These are phyloP conservation scores for Sarcophaga peregrina DNA, from an alignment of 1,140 invertebrate species.

Conservation along the genomic window DNA sequence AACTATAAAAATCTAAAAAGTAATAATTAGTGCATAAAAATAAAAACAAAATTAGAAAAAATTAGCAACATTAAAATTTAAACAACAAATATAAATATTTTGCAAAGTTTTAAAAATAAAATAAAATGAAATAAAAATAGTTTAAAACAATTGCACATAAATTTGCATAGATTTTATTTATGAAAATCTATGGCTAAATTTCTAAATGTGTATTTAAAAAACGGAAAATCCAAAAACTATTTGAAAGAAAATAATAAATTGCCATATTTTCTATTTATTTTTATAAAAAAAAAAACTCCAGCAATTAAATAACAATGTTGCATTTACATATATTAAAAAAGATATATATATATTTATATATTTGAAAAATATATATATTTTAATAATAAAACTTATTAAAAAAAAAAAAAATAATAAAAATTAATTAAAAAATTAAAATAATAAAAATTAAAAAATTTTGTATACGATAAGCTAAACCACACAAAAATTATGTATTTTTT, in stretches of 20 bases:
- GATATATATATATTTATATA: not conserved
- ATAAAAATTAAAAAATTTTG: slow-evolving; percentile 48
- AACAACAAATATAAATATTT: slow-evolving; percentile 46
- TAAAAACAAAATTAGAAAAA: too few species aligned
- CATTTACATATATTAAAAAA: slow-evolving; percentile 38
- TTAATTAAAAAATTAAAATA: slow-evolving; percentile 44
- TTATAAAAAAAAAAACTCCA: not conserved
- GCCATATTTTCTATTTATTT: slow-evolving; percentile 61
- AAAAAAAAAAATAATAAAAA: not conserved
- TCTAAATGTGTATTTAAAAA: slow-evolving; percentile 48
- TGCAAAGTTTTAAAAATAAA: slow-evolving; percentile 7
- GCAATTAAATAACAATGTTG: slow-evolving; percentile 16
- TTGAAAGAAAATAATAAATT: slow-evolving; percentile 49
- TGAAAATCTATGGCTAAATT: slow-evolving; percentile 64
- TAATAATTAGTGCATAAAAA: too few species aligned
- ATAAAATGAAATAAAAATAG: slow-evolving; percentile 1
- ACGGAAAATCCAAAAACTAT: slow-evolving; percentile 37
- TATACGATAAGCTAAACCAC: slow-evolving; percentile 29
- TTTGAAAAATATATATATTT: slow-evolving; percentile 8
- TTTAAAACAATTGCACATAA: slow-evolving; percentile 48
- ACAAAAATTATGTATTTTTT: not conserved
- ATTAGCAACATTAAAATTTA: not conserved
- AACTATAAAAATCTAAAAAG: too few species aligned
- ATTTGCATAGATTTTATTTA: slow-evolving; percentile 65
- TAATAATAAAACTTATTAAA: too few species aligned